Conservation (phyloP, 2,888 invertebrate species). For the Nycteola revayana region DNA sequence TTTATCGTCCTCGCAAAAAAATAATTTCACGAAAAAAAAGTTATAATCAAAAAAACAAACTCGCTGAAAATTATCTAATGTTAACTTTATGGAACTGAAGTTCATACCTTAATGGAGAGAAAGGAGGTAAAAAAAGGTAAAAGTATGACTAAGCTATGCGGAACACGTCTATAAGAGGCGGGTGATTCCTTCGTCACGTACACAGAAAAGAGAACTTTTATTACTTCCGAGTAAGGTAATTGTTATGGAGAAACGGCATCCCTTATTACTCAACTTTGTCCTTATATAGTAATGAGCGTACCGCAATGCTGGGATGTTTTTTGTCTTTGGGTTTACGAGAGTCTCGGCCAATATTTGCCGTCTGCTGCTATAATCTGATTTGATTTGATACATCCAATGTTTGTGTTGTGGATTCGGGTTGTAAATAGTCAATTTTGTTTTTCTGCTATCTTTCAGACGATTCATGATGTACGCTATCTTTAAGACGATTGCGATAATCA, state of each 20-base stretch:
- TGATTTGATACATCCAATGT: too few species aligned
- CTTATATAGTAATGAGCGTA: constrained; percentile 44
- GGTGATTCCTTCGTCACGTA: constrained; percentile 71
- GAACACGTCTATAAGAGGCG: constrained; percentile 65
- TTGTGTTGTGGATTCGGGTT: too few species aligned
- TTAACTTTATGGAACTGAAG: constrained; percentile 18
- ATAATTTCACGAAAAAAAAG: not conserved
- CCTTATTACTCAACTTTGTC: constrained; percentile 68
- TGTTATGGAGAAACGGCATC: constrained; percentile 68
- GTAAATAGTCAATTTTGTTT: too few species aligned
- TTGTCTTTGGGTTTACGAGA: constrained; percentile 10
- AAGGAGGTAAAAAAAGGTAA: constrained; percentile 34
- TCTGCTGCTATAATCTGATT: constrained; percentile 1
- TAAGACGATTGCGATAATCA: too few species aligned
- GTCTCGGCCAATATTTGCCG: constrained; percentile 1
- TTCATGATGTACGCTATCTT: too few species aligned
- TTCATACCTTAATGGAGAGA: constrained; percentile 32
- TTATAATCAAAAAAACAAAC: not conserved
- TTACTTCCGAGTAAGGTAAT: constrained; percentile 71
- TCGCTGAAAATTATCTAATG: constrained; percentile 12
- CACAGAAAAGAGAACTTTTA: constrained; percentile 73
- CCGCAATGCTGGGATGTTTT: constrained; percentile 30
- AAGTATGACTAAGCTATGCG: constrained; percentile 53
- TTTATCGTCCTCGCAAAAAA: not conserved
- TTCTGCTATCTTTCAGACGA: too few species aligned